Evolutionary conservation across 1,140 invertebrate genomes (phyloP).

Genomic region (Heliothis virescens): DNA sequence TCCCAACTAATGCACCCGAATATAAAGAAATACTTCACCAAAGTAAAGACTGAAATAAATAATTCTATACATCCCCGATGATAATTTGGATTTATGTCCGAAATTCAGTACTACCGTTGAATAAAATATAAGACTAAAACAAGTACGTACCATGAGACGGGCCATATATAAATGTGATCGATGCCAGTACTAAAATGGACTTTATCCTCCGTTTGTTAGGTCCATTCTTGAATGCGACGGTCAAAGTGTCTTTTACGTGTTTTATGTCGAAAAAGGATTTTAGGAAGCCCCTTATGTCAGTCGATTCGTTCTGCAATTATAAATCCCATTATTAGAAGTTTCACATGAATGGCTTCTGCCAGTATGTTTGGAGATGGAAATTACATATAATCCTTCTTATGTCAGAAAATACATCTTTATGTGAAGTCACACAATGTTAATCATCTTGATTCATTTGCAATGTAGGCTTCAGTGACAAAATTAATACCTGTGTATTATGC

Average conservation of each 20-base stretch:
- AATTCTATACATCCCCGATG: conserved; percentile 31
- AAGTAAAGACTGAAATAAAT: conserved; percentile 42
- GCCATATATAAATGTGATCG: conserved; percentile 80
- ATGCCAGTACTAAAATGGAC: conserved; percentile 70
- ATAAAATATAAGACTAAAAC: conserved; percentile 53
- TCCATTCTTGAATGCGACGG: conserved; percentile 81
- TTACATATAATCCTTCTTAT: background rate
- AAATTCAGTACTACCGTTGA: conserved; percentile 39
- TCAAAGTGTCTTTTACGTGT: conserved; percentile 80
- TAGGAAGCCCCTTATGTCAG: conserved; percentile 64
- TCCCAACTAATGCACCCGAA: background rate
- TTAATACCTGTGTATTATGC: no score
- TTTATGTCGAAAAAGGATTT: conserved; percentile 83
- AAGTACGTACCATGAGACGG: conserved; percentile 86
- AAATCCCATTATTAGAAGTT: conserved; percentile 41
- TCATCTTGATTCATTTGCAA: no score
- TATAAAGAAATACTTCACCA: background rate
- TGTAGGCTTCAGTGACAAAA: no score
- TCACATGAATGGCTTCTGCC: conserved; percentile 11
- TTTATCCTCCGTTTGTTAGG: conserved; percentile 75
- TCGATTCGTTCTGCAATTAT: conserved; percentile 66
- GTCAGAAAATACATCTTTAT: background rate
- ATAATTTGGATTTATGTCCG: conserved; percentile 48
- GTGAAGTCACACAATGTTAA: background rate
- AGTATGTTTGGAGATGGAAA: background rate